Base-by-base conservation (phyloP, 2,888 invertebrate genomes). In the Arctia plantaginis region DNA sequence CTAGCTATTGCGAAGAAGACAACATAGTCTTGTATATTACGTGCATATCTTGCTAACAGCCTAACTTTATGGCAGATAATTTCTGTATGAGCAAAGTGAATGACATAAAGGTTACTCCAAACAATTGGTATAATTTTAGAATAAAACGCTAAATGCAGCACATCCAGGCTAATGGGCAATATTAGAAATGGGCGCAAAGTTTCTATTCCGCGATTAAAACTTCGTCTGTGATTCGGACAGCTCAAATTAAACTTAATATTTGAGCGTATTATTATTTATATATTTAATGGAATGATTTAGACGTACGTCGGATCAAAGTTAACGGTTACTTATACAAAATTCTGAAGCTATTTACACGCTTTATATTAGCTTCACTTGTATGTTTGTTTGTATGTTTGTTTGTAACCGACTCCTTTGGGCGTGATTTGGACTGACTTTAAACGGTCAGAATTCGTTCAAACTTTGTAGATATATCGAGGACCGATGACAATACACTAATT, bases 201-300 rank as follows among this genome's bases (percentile, higher is more conserved):
- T 82, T 79, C 78, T 77, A 81, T 79, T 79, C 69, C 80, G 72
- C 77, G 82, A 83, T 87, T 86, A 82, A 86, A 87, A 86, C 80
- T 85, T 86, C 77, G 69, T 68, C 77, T 74, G 71, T 80, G 80
- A 79, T 79, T 79, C 66, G 76, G 82, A 83, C 71, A 59, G 71
- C 27, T 71, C 18, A 69, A 73, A 69, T 35, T 69, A 69, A 47
- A 69, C 30, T 51, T 27, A 33, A 41, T 65, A 69, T 69, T 73
- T 73, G 47, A 69, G 30, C 15, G 68, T 27, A 33, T 44, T 70
- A 66, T 64, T 55, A n/a, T 55, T 55, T n/a, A 55, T 10, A n/a
- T 23, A 55, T 55, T 12, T 41, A n/a, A n/a, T n/a, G n/a, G n/a
- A 15, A n/a, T 66, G 41, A 41, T 41, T 66, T 1, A 27, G n/a